A percentile compares a stretch with the other conserved stretches of the same genome.
These are phyloP conservation scores for Cyaniris semiargus DNA, from an alignment of 2,888 invertebrate species.

Conservation along the genomic window DNA sequence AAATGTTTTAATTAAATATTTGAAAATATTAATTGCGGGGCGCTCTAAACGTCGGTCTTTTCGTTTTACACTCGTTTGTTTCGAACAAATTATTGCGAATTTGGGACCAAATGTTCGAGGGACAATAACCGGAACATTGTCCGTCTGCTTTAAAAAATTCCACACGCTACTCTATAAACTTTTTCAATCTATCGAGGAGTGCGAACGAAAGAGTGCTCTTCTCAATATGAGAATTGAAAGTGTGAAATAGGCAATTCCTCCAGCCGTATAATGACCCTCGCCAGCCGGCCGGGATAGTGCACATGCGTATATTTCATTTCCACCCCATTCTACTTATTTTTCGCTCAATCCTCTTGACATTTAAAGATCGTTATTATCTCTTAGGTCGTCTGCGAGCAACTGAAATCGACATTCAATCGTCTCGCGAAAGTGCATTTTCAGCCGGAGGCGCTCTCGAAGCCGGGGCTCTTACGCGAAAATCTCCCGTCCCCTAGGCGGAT, in stretches of 20 bases:
- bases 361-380: slow-evolving; percentile 62
- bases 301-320: slow-evolving; percentile 21
- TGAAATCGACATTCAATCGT: slow-evolving; percentile 73
- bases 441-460: slow-evolving; percentile 66
- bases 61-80: background rate
- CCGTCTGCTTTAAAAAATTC: background rate
- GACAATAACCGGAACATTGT: background rate
- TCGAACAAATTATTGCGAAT: background rate
- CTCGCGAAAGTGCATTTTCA: slow-evolving; percentile 76
- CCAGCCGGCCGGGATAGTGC: slow-evolving; percentile 7
- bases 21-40: slow-evolving; percentile 9
- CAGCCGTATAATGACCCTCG: slow-evolving; percentile 20
- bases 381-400: slow-evolving; percentile 63
- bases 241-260: slow-evolving; percentile 7
- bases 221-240: slow-evolving; percentile 22
- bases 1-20: slow-evolving; percentile 15
- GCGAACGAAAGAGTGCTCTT: background rate
- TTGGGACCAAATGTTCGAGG: background rate
- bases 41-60: background rate
- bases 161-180: background rate
- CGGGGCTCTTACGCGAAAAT: slow-evolving; percentile 75
- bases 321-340: slow-evolving; percentile 27
- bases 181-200: background rate
- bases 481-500: slow-evolving; percentile 64
- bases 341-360: slow-evolving; percentile 31